Percentiles rank a stretch among this genome's conserved stretches.
phyloP scores from a whole-genome alignment of 2,888 invertebrate genomes.

The Pandemis corylana region DNA sequence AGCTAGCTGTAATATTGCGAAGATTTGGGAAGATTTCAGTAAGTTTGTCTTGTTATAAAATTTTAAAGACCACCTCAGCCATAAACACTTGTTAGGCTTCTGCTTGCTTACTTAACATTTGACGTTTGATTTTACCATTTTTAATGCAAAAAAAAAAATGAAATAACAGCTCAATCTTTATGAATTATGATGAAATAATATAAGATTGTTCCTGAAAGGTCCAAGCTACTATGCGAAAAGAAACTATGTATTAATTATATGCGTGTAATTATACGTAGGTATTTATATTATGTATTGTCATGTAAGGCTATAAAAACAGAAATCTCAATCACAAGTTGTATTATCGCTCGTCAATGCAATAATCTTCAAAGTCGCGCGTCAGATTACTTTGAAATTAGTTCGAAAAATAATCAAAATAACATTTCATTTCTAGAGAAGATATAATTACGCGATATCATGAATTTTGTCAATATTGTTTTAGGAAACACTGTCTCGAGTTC shows the following conservation, averaged over 20 bases:
- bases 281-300: no score
- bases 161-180: not conserved
- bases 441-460: conserved; percentile 28
- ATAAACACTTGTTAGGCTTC: no score
- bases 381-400: conserved; percentile 2
- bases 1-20: conserved; percentile 25
- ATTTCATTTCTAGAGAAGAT: conserved; percentile 13
- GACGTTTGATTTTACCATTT: no score
- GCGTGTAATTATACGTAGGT: no score
- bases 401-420: conserved; percentile 1
- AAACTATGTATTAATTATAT: no score
- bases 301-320: not conserved
- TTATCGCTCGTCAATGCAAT: not conserved
- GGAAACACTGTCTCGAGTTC: conserved; percentile 46
- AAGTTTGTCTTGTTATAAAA: conserved; percentile 2
- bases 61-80: not conserved
- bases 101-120: no score
- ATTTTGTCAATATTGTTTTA: conserved; percentile 40
- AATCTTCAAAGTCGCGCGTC: not conserved
- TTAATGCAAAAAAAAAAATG: not conserved
- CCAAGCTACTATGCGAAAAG: no score
- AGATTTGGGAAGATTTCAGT: conserved; percentile 14
- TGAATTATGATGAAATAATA: no score
- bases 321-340: not conserved
- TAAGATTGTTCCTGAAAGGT: no score